phyloP scores from a whole-genome alignment of 2,113 vertebrate species.

The Phylloscopus whistleri region DNA sequence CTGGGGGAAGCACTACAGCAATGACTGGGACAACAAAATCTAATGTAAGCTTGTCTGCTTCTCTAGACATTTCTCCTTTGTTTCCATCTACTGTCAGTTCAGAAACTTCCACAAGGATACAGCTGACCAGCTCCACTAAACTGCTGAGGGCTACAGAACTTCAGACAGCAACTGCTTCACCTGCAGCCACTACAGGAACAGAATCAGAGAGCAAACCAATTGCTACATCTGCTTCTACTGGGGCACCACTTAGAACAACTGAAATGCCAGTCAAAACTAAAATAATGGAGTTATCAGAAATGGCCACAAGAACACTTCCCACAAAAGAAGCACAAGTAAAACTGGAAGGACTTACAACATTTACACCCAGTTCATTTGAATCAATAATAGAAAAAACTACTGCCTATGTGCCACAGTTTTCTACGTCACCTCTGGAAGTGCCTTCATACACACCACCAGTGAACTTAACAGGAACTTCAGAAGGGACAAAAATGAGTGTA shows the following conservation, averaged over 20 bases:
- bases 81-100: neutral
- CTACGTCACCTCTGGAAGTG: neutral
- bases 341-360: neutral
- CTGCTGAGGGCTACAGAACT: neutral
- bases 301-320: neutral
- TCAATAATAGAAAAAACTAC: slow-evolving; percentile 10
- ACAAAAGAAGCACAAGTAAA: slow-evolving; percentile 45
- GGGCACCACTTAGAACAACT: neutral
- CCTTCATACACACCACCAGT: neutral
- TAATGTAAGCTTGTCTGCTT: slow-evolving; percentile 11
- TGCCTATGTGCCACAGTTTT: neutral
- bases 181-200: neutral
- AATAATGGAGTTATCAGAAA: slow-evolving; percentile 38
- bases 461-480: neutral
- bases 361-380: neutral
- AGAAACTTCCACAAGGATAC: neutral
- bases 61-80: neutral
- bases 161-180: neutral
- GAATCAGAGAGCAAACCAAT: neutral
- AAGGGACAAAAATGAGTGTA: neutral
- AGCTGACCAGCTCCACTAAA: neutral
- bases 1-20: neutral
- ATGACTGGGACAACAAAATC: neutral
- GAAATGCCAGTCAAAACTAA: slow-evolving; percentile 27
- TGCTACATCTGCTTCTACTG: neutral